Evolutionary conservation across 2,888 invertebrate genomes (phyloP), one percentile per base, ranked within the genome.

Genomic region (Seira sanloemensis): DNA sequence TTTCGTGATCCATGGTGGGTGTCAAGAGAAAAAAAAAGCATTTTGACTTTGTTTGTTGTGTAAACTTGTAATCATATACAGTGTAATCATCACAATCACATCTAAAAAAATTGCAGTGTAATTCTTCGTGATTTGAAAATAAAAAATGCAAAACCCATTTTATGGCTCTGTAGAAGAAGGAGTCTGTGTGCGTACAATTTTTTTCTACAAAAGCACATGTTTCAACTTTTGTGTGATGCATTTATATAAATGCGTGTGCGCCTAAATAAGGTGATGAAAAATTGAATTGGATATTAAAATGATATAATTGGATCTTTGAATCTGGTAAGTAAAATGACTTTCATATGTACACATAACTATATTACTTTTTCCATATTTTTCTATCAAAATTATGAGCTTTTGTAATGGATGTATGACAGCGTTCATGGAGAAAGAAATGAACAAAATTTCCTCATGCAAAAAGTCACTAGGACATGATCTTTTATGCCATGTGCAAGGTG

Each of bases 261-360:
- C n/a, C n/a, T n/a, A n/a, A n/a, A n/a, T n/a, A n/a, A n/a, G 21
- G 1, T 37, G 46, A 50, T 72, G 72, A 24, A 54, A 9, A 5
- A 23, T 37, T 9, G 19, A 72, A 46, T n/a, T 50, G 16, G 26
- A 58, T 19, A 50, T 23, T 62, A 25, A 25, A 26, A 58, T 9
- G 50, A 72, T 50, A 50, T 74, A 62, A 58, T 74, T 74, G 73
- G 73, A 74, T 74, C 73, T 74, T 74, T 58, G 62, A 74, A 72
- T 46, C 25, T 62, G 73, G 73, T 74, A 74, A 74, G 26, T 58
- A n/a, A n/a, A n/a, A n/a, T n/a, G n/a, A n/a, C n/a, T n/a, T n/a
- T n/a, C n/a, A n/a, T n/a, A n/a, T n/a, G n/a, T n/a, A n/a, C n/a
- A n/a, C n/a, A n/a, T n/a, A n/a, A n/a, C n/a, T n/a, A n/a, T 46